These are phyloP conservation scores for Rhinopomastus cyanomelas DNA, from an alignment of 2,113 vertebrate genomes.

Conservation along the genomic window DNA sequence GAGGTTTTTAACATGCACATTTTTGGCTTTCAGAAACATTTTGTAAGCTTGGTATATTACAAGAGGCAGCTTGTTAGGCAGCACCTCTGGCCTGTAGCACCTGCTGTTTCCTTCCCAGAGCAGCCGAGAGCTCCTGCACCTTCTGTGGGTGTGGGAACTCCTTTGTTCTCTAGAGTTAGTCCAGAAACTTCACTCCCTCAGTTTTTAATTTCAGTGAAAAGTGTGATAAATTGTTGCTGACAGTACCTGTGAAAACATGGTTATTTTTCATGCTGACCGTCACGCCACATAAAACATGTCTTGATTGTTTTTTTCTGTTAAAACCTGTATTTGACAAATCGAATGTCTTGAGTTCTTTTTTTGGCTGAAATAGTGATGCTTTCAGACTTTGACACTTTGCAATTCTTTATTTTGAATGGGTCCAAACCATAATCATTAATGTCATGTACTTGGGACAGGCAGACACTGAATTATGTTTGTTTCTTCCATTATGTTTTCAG, in stretches of 20 bases:
- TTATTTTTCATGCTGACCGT: background rate
- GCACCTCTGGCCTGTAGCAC: background rate
- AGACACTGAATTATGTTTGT: background rate
- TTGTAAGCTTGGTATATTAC: rapidly evolving
- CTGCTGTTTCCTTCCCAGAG: background rate
- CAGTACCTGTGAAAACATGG: background rate
- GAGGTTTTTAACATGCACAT: background rate
- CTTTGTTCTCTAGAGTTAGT: background rate
- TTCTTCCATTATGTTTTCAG: background rate
- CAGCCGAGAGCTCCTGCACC: background rate
- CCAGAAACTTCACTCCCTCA: background rate
- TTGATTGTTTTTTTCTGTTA: background rate
- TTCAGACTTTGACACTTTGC: background rate
- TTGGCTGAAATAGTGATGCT: background rate
- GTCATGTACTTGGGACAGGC: background rate
- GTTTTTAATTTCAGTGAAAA: background rate
- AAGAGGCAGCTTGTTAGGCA: background rate
- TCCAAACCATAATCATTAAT: rapidly evolving
- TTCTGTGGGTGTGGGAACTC: background rate
- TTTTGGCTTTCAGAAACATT: background rate
- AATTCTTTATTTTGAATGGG: background rate
- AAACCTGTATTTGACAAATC: background rate
- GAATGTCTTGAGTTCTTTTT: background rate
- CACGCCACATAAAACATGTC: background rate
- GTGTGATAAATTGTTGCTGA: background rate